Percentiles rank a stretch among this genome's conserved stretches.
These are phyloP conservation scores for Amaurobius ferox DNA, from an alignment of 2,888 invertebrate genomes.

Conservation along the genomic window DNA sequence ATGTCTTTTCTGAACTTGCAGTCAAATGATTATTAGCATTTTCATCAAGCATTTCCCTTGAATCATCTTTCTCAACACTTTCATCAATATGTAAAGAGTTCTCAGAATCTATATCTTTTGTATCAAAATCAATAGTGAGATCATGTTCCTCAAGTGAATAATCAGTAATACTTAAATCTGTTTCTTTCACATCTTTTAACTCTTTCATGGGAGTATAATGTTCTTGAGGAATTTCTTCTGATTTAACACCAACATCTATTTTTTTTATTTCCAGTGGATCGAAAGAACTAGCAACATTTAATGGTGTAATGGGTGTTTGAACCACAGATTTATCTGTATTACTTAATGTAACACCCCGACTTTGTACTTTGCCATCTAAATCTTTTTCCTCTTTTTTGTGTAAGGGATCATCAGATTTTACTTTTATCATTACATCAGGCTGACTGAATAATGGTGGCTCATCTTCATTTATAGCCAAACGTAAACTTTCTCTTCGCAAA, in stretches of 20 bases:
- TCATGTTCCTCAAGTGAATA: too few relatives aligned
- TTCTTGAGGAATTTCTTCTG: not conserved
- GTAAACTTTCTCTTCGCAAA: slow-evolving; percentile 13
- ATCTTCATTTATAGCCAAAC: slow-evolving; percentile 72
- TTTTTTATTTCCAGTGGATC: not conserved
- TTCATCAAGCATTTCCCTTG: not conserved
- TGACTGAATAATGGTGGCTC: slow-evolving; percentile 85
- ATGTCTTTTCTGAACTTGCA: not conserved
- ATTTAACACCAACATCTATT: not conserved
- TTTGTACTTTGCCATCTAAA: not conserved
- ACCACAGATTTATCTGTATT: not conserved
- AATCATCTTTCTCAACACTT: not conserved
- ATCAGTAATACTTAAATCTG: not conserved
- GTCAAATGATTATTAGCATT: not conserved
- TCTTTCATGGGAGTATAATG: not conserved
- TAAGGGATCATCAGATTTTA: slow-evolving; percentile 22
- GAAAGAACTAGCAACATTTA: not conserved
- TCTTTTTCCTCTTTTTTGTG: slow-evolving; percentile 26
- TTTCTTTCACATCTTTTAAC: not conserved
- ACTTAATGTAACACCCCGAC: not conserved
- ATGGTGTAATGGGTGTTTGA: not conserved
- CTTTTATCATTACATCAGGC: slow-evolving; percentile 82
- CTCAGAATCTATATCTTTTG: not conserved
- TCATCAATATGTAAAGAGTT: not conserved
- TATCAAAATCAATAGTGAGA: too few relatives aligned